Percentiles rank a stretch among this genome's conserved stretches.
phyloP scores from a whole-genome alignment of 2,797 vertebrate species.

The Eulemur albifrons region DNA sequence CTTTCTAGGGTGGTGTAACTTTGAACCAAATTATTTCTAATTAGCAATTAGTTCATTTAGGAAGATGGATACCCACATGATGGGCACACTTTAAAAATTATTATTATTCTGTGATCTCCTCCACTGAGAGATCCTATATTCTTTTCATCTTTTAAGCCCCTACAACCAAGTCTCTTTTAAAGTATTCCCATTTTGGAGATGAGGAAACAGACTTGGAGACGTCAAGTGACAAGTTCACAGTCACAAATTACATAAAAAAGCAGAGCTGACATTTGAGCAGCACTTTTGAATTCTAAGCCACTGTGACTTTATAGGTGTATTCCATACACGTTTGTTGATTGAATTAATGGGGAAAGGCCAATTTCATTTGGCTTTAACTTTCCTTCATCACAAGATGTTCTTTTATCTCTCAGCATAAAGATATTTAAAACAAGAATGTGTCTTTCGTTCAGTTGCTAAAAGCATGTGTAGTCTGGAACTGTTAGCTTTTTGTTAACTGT shows the following conservation, averaged over 20 bases:
- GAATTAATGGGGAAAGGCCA: conserved; percentile 48
- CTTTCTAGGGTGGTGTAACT: neutral
- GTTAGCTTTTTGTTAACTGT: conserved; percentile 47
- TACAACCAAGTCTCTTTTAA: neutral
- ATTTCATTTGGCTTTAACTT: conserved; percentile 31
- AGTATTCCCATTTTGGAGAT: neutral
- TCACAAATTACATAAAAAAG: neutral
- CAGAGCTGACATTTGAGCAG: conserved; percentile 19
- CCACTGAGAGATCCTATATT: neutral
- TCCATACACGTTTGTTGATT: conserved; percentile 39
- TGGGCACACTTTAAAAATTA: neutral
- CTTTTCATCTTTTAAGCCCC: neutral
- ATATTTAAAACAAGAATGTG: conserved; percentile 70
- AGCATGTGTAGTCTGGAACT: conserved; percentile 63
- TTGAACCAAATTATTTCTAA: conserved; percentile 5
- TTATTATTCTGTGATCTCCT: neutral
- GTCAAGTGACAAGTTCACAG: neutral
- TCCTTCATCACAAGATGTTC: conserved; percentile 50
- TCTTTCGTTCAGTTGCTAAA: conserved; percentile 72
- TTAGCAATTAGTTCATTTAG: neutral
- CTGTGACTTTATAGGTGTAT: neutral
- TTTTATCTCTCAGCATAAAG: conserved; percentile 26
- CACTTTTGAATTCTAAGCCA: neutral
- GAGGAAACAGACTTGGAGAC: neutral
- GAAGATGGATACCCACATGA: neutral